Conservation (phyloP, 2,888 invertebrate genomes). For the Lepidocyrtoides sp. region DNA sequence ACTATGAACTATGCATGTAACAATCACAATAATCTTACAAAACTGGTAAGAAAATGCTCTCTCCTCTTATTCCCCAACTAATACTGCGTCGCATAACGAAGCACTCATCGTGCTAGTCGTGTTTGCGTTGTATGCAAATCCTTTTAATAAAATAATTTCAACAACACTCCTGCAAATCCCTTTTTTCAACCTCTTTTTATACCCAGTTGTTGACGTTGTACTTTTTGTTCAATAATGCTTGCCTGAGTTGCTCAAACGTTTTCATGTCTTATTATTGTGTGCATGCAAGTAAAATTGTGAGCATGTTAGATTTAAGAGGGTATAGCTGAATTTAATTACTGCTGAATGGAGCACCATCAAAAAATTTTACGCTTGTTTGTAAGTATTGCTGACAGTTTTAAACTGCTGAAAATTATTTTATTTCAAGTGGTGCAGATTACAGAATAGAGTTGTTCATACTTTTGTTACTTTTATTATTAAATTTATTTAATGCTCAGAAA, state of each 20-base stretch:
- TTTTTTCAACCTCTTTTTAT: neutral
- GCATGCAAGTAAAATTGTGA: neutral
- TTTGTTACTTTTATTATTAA: constrained; percentile 2
- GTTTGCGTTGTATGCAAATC: neutral
- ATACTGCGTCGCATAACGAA: neutral
- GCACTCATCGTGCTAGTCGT: neutral
- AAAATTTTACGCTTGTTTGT: neutral
- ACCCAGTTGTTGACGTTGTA: neutral
- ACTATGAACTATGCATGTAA: neutral
- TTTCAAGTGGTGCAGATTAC: neutral
- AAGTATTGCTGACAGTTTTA: neutral
- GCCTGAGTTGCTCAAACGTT: no score
- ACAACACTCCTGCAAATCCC: neutral
- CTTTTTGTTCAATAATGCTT: neutral
- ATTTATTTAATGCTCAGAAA: constrained; percentile 34
- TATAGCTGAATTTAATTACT: constrained; percentile 67
- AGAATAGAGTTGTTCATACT: constrained; percentile 26
- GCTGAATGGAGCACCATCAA: constrained; percentile 25
- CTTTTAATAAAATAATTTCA: constrained; percentile 16
- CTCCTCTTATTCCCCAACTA: neutral
- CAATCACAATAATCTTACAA: neutral
- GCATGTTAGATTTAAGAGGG: neutral
- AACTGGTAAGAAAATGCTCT: constrained; percentile 24
- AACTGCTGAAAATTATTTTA: neutral
- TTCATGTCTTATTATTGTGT: no score